Conservation (phyloP, 1,140 invertebrate species). For the fruit fly (Drosophila melanogaster) region DNA sequence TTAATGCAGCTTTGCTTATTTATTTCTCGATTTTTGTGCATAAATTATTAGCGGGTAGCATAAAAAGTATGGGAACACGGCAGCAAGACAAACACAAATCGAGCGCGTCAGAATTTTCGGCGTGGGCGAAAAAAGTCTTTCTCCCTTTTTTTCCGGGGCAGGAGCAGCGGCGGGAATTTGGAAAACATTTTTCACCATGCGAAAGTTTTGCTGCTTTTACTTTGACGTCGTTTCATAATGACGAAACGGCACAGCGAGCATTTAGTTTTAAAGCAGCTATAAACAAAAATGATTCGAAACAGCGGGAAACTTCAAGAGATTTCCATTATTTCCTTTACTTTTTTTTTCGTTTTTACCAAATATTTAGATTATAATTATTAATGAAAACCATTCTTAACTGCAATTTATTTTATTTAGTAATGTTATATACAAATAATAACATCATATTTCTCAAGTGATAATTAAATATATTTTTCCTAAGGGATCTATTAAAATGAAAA, state of each 20-base stretch:
- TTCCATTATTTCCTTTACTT: background rate
- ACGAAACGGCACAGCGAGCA: conserved; percentile 64
- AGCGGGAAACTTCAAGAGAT: conserved; percentile 40
- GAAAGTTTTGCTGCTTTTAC: conserved; percentile 61
- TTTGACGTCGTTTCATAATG: conserved; percentile 79
- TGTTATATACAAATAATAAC: no score
- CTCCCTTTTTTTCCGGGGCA: conserved; percentile 13
- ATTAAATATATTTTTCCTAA: background rate
- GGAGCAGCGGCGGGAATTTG: conserved; percentile 50
- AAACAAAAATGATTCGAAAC: conserved; percentile 57
- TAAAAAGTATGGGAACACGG: conserved; percentile 49
- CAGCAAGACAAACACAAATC: conserved; percentile 48
- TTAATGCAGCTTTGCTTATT: conserved; percentile 50
- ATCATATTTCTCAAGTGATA: no score
- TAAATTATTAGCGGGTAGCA: conserved; percentile 73
- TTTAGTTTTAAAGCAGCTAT: conserved; percentile 67
- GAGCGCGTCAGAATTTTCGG: conserved; percentile 66
- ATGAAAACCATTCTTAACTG: background rate
- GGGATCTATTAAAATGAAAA: background rate
- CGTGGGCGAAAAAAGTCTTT: conserved; percentile 45
- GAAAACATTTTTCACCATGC: conserved; percentile 78
- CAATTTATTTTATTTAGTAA: background rate
- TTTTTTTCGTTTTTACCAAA: background rate
- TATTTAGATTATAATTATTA: background rate
- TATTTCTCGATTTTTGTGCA: conserved; percentile 54